Evolutionary conservation across 2,888 invertebrate species (phyloP), one percentile per base, ranked within the genome.

Genomic region (Hydriomena furcata): DNA sequence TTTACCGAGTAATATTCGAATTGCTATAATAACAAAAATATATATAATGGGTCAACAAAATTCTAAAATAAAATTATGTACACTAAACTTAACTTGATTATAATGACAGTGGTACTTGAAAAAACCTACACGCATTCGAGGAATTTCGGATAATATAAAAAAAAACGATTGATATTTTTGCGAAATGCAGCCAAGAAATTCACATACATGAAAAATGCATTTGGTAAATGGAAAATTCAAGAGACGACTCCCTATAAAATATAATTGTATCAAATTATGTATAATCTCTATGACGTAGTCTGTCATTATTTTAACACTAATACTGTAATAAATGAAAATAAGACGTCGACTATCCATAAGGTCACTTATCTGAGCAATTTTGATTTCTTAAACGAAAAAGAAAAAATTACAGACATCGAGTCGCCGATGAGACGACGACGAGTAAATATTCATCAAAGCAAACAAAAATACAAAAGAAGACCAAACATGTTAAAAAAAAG

Each of bases 21-120:
- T 66, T 61, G 58, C 69, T 77, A 79, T 71, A 76, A 74, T 80
- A 84, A 65, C 84, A 79, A 84, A 79, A 82, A 71, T 11, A 73
- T 58, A 75, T 73, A 76, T 73, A 73, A 65, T 56, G 71, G 69
- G 71, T 83, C 79, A 87, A 85, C 83, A 84, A 83, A 68, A 72
- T 65, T 52, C 69, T 69, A 68, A 73, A 75, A 80, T 76, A 74
- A 77, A 74, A 78, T 72, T 83, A 86, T 87, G 78, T 87, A 87
- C 85, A 87, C 70, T 79, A 79, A 76, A 73, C 73, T 77, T 57
- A 57, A 58, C 52, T 36, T 31, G 50, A 59, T 58, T 52, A 44
- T 13, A 48, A 44, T 49, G 47, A 51, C 43, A 51, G 42, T 53
- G 40, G 27, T 46, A 48, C 38, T 40, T 52, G 28, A 53, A n/a